Evolutionary conservation across 1,140 invertebrate genomes (phyloP).

Genomic region (Contarinia nasturtii): DNA sequence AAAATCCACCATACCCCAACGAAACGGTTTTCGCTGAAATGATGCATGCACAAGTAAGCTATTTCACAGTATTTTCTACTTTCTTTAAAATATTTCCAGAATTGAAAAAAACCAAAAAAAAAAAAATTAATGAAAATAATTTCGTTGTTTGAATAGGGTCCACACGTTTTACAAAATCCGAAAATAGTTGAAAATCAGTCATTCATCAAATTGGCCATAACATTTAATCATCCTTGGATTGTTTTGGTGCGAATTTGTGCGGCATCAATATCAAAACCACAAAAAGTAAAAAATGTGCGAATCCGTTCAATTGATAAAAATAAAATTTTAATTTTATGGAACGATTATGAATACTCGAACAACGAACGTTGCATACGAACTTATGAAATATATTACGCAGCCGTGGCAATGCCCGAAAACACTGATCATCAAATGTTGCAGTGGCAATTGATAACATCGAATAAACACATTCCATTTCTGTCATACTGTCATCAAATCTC

Average conservation of each 20-base stretch:
- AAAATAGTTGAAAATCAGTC: not conserved
- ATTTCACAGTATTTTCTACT: no score
- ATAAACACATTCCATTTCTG: constrained; percentile 20
- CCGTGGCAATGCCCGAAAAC: not conserved
- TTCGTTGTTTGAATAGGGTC: not conserved
- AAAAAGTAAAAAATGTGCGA: constrained; percentile 10
- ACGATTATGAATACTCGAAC: constrained; percentile 9
- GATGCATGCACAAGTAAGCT: constrained; percentile 10
- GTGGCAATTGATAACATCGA: constrained; percentile 10
- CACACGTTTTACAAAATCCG: not conserved
- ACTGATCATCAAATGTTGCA: constrained; percentile 3
- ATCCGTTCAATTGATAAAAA: constrained; percentile 11
- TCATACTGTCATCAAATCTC: constrained; percentile 7
- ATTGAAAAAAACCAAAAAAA: constrained; percentile 2
- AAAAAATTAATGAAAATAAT: no score
- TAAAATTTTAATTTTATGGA: constrained; percentile 19
- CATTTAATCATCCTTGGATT: constrained; percentile 11
- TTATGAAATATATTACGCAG: constrained; percentile 19
- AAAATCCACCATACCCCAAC: constrained; percentile 16
- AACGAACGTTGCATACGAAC: constrained; percentile 14
- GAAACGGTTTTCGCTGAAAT: constrained; percentile 12
- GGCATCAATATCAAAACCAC: constrained; percentile 10
- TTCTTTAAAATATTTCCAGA: constrained; percentile 7
- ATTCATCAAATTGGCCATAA: not conserved
- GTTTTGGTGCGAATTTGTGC: constrained; percentile 17